Conservation (phyloP, 1,140 invertebrate genomes). For the Platorchestia sp. region DNA sequence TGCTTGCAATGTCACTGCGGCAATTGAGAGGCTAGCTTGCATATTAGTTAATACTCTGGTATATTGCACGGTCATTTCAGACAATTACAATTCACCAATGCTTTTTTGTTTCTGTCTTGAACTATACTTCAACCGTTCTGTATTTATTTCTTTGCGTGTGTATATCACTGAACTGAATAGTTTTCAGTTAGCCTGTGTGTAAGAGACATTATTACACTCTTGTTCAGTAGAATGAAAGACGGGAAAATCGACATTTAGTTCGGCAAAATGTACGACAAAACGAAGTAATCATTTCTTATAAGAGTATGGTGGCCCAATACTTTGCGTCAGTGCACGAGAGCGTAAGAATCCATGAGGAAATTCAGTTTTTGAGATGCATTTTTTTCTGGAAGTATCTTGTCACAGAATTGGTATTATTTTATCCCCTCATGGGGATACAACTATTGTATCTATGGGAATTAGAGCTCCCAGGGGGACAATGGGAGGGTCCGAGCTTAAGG, state of each 20-base stretch:
- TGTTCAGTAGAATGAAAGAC: background rate
- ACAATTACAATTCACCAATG: background rate
- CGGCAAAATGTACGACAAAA: too few relatives aligned
- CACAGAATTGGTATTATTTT: too few relatives aligned
- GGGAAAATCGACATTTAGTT: background rate
- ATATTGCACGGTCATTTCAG: background rate
- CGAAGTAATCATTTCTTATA: too few relatives aligned
- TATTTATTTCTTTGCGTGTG: background rate
- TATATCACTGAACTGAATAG: background rate
- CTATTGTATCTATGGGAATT: too few relatives aligned
- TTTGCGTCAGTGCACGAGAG: background rate
- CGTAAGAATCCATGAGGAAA: background rate
- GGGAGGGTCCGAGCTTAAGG: too few relatives aligned
- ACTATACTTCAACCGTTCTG: background rate
- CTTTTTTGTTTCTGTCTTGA: background rate
- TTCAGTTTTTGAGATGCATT: background rate
- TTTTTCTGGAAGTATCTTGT: too few relatives aligned
- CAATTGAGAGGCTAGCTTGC: background rate
- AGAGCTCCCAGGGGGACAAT: too few relatives aligned
- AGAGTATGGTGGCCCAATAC: background rate
- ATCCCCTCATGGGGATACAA: too few relatives aligned
- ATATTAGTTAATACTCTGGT: background rate
- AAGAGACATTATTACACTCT: background rate
- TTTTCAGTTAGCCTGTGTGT: background rate
- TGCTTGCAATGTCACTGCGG: background rate